Conservation (phyloP, 2,888 invertebrate genomes). For the Pseudeuparius sepicola region DNA sequence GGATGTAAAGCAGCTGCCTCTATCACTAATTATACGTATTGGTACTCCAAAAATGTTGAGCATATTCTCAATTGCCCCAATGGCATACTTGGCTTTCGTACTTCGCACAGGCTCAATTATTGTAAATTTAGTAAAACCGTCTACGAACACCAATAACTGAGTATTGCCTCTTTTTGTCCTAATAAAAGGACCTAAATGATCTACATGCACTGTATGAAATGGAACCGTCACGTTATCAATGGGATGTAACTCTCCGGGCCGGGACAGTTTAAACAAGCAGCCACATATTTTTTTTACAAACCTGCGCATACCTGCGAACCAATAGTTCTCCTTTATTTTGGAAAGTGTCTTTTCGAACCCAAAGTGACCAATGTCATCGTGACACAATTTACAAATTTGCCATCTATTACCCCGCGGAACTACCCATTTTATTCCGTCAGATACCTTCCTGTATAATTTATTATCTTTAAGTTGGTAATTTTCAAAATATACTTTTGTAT, state of each 20-base stretch:
- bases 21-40: constrained; percentile 6
- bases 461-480: too few relatives aligned
- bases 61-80: constrained; percentile 5
- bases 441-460: too few relatives aligned
- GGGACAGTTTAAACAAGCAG: constrained; percentile 4
- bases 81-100: constrained; percentile 4
- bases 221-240: too few relatives aligned
- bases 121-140: constrained; percentile 10
- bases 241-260: not conserved
- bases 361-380: too few relatives aligned
- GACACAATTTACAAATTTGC: too few relatives aligned
- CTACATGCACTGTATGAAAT: too few relatives aligned
- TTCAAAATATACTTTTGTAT: too few relatives aligned
- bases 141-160: too few relatives aligned
- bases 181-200: too few relatives aligned
- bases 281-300: not conserved
- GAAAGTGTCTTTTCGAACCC: constrained; percentile 3
- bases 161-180: too few relatives aligned
- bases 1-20: constrained; percentile 4
- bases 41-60: constrained; percentile 8
- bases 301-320: not conserved
- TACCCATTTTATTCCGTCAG: too few relatives aligned
- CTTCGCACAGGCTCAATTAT: constrained; percentile 5
- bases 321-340: not conserved
- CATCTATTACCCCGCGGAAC: too few relatives aligned